These are phyloP conservation scores for Omphaloscelis lunosa DNA, from an alignment of 2,888 invertebrate species.

Conservation along the genomic window DNA sequence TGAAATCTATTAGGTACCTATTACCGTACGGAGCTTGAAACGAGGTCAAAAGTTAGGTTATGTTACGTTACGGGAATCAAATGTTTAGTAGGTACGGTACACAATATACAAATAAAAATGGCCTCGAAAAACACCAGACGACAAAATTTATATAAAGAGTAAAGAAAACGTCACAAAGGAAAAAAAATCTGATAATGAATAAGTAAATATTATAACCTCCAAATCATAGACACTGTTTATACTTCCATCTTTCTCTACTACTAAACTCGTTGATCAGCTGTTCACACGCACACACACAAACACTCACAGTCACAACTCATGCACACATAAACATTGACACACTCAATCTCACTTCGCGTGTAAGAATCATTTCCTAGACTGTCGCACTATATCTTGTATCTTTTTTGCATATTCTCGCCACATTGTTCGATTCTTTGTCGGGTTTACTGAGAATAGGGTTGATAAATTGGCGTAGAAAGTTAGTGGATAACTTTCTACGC, in stretches of 20 bases:
- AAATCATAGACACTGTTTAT: neutral
- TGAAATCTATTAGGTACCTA: constrained; percentile 8
- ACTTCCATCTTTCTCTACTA: constrained; percentile 50
- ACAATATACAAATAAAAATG: constrained; percentile 16
- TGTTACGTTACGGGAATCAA: neutral
- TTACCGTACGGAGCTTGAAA: neutral
- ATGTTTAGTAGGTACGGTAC: neutral
- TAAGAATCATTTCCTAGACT: constrained; percentile 57
- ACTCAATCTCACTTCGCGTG: constrained; percentile 60
- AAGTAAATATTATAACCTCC: neutral
- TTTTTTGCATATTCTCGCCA: constrained; percentile 61
- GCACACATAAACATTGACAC: constrained; percentile 9
- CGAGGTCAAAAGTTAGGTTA: constrained; percentile 7
- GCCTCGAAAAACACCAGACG: neutral
- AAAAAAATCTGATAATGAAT: constrained; percentile 13
- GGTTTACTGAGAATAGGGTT: constrained; percentile 44
- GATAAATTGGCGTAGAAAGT: constrained; percentile 50
- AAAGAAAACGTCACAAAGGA: constrained; percentile 21
- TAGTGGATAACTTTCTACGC: neutral
- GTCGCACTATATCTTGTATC: constrained; percentile 51
- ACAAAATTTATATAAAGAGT: neutral
- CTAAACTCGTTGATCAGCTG: constrained; percentile 51
- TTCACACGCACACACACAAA: constrained; percentile 15
- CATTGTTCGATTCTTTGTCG: constrained; percentile 55
- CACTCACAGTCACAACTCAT: neutral